These are phyloP conservation scores for Clostera curtula DNA, from an alignment of 2,888 invertebrate genomes.

Conservation along the genomic window DNA sequence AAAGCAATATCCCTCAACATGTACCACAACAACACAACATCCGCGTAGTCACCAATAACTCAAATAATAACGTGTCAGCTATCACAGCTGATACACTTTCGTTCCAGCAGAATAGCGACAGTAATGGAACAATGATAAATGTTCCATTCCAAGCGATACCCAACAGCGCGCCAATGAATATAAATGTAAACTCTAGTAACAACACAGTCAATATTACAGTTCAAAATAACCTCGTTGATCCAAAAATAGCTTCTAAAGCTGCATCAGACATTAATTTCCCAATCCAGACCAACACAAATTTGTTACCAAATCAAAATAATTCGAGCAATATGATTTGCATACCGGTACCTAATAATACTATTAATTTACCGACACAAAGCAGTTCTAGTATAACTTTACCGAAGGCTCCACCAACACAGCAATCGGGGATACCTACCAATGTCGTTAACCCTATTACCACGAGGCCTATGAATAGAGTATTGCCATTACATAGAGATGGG, in stretches of 20 bases:
- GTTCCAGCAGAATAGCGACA: slow-evolving; percentile 62
- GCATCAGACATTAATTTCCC: slow-evolving; percentile 60
- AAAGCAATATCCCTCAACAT: slow-evolving; percentile 55
- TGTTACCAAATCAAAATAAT: slow-evolving; percentile 52
- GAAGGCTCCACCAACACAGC: slow-evolving; percentile 75
- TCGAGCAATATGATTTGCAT: slow-evolving; percentile 59
- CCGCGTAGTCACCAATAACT: slow-evolving; percentile 61
- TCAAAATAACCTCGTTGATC: slow-evolving; percentile 67
- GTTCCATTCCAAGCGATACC: slow-evolving; percentile 70
- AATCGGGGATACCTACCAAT: slow-evolving; percentile 79
- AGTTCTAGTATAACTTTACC: slow-evolving; percentile 76
- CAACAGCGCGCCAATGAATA: slow-evolving; percentile 69
- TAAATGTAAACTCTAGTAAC: slow-evolving; percentile 67
- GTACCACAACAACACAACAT: slow-evolving; percentile 65
- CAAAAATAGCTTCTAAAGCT: slow-evolving; percentile 64
- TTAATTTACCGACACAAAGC: slow-evolving; percentile 65
- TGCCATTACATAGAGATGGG: slow-evolving; percentile 83
- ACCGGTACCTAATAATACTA: slow-evolving; percentile 61
- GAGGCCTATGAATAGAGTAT: slow-evolving; percentile 85
- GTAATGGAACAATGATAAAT: slow-evolving; percentile 62
- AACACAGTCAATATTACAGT: slow-evolving; percentile 68
- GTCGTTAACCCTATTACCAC: slow-evolving; percentile 80
- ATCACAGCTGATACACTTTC: slow-evolving; percentile 48
- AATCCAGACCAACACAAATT: slow-evolving; percentile 46
- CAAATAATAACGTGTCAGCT: slow-evolving; percentile 43